These are phyloP conservation scores for Eonycteris spelaea DNA, from an alignment of 2,113 vertebrate species.

Conservation along the genomic window DNA sequence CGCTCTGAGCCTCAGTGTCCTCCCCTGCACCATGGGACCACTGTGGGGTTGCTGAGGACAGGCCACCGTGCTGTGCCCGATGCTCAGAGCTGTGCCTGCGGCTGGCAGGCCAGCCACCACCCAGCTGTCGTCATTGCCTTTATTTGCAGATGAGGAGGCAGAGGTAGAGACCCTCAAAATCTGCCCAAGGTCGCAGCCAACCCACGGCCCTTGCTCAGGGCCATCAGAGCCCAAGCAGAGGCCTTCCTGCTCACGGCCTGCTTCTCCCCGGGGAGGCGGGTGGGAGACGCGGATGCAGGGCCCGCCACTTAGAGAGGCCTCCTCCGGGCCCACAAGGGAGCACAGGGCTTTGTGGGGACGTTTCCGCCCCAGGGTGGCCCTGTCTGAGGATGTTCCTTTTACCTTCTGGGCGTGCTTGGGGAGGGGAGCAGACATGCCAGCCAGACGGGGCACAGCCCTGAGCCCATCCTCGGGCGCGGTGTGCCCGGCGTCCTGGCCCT, in stretches of 20 bases:
- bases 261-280: rapidly evolving
- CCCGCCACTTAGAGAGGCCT: rapidly evolving
- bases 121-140: rapidly evolving
- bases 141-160: background rate
- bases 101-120: rapidly evolving
- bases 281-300: rapidly evolving
- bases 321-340: rapidly evolving
- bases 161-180: rapidly evolving
- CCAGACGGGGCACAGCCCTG: background rate
- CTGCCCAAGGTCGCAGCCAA: rapidly evolving
- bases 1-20: background rate
- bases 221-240: rapidly evolving
- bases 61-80: rapidly evolving
- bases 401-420: rapidly evolving
- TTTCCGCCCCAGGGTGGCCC: rapidly evolving
- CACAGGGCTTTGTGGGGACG: rapidly evolving
- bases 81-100: background rate
- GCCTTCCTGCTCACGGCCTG: rapidly evolving
- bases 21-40: background rate
- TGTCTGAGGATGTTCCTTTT: background rate
- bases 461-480: background rate
- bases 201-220: rapidly evolving
- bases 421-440: background rate
- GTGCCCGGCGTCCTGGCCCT: background rate
- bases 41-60: rapidly evolving